phyloP scores from a whole-genome alignment of 2,888 invertebrate genomes.

The Kryphioiulus occultus region DNA sequence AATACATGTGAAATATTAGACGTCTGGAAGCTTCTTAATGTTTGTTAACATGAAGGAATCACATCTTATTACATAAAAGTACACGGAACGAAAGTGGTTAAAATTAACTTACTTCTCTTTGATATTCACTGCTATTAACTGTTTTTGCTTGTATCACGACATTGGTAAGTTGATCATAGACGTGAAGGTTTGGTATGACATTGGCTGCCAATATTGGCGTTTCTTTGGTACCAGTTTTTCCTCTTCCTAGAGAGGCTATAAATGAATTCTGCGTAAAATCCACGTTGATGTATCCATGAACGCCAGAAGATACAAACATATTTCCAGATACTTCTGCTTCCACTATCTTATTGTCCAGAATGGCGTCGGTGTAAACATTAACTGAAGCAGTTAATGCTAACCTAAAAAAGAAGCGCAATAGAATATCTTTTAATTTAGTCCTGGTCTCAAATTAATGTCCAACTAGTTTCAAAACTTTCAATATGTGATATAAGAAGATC shows the following conservation, averaged over 20 bases:
- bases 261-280: constrained; percentile 43
- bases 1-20: background rate
- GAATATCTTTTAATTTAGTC: background rate
- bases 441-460: too few relatives aligned
- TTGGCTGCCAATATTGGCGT: background rate
- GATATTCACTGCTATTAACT: background rate
- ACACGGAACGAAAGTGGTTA: background rate
- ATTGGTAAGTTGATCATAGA: background rate
- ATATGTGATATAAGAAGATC: too few relatives aligned
- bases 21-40: background rate
- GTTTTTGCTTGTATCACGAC: background rate
- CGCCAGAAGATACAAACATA: background rate
- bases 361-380: background rate
- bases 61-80: background rate
- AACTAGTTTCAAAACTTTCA: background rate
- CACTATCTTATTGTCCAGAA: constrained; percentile 11
- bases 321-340: background rate
- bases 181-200: background rate
- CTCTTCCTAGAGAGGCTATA: background rate
- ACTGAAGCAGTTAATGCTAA: background rate
- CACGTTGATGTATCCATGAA: constrained; percentile 24
- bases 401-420: background rate
- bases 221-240: background rate
- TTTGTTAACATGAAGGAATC: background rate
- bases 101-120: background rate